Conservation (phyloP, 2,888 invertebrate genomes). For the Flexamia atlantica region DNA sequence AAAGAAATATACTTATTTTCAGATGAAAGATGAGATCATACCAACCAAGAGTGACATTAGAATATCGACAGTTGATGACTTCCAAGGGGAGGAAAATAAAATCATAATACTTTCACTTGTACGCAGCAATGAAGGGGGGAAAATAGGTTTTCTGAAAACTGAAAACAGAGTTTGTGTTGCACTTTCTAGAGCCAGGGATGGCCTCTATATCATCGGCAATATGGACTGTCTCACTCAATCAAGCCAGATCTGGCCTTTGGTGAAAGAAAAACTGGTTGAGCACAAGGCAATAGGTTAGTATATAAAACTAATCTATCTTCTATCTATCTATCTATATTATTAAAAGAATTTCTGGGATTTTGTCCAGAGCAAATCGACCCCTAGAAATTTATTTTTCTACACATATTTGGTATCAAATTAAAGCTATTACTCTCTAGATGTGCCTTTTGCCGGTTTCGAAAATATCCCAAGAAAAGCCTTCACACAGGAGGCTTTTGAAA, state of each 20-base stretch:
- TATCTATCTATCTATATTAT: too few species aligned
- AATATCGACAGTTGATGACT: slow-evolving; percentile 86
- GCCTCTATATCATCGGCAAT: slow-evolving; percentile 87
- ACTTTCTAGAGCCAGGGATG: slow-evolving; percentile 84
- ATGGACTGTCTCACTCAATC: slow-evolving; percentile 78
- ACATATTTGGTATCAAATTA: too few species aligned
- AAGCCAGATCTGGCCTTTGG: slow-evolving; percentile 78
- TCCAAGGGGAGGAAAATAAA: slow-evolving; percentile 88
- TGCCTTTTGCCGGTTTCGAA: too few species aligned
- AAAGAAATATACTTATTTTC: too few species aligned
- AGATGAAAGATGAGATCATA: background rate
- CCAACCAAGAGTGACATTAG: slow-evolving; percentile 73
- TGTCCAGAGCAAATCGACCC: too few species aligned
- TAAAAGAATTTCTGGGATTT: too few species aligned
- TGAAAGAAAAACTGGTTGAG: slow-evolving; percentile 75
- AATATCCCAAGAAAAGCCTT: too few species aligned
- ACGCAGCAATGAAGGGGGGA: slow-evolving; percentile 82
- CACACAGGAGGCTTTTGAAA: too few species aligned
- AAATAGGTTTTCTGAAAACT: slow-evolving; percentile 84
- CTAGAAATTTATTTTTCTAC: too few species aligned
- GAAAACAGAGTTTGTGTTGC: slow-evolving; percentile 88
- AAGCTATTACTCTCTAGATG: too few species aligned
- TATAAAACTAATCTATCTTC: too few species aligned
- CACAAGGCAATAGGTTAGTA: slow-evolving; percentile 77
- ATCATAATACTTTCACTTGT: slow-evolving; percentile 89